A percentile compares a stretch with the other conserved stretches of the same genome.
Evolutionary conservation across 2,797 vertebrate species (phyloP).

Genomic region (Phyllotis vaccarum): DNA sequence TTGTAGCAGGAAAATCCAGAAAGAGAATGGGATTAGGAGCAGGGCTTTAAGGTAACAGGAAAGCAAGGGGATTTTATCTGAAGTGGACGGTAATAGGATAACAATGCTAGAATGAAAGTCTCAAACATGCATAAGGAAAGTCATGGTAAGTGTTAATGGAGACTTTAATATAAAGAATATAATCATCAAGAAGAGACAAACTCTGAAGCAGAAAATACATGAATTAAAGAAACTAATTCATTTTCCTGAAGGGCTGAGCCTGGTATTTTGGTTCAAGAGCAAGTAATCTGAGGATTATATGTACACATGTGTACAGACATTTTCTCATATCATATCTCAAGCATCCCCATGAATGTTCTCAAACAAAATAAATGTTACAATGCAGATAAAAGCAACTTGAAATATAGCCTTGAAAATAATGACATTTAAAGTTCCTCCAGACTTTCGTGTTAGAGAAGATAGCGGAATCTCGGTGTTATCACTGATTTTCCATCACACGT

Average conservation of each 20-base stretch:
- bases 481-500: neutral
- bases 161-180: neutral
- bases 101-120: neutral
- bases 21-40: neutral
- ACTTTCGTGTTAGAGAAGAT: neutral
- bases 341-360: neutral
- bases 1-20: neutral
- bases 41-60: neutral
- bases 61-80: neutral
- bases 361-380: neutral
- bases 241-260: neutral
- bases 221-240: neutral
- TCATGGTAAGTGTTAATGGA: neutral
- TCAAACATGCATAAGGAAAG: neutral
- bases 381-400: neutral
- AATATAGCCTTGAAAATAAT: neutral
- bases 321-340: neutral
- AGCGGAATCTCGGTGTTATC: neutral
- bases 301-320: neutral
- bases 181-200: neutral
- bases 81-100: neutral
- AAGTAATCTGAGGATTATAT: neutral
- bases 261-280: neutral
- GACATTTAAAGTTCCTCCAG: neutral
- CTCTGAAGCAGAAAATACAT: neutral